Evolutionary conservation across 2,888 invertebrate genomes (phyloP).

Genomic region (Drosophila formosana): DNA sequence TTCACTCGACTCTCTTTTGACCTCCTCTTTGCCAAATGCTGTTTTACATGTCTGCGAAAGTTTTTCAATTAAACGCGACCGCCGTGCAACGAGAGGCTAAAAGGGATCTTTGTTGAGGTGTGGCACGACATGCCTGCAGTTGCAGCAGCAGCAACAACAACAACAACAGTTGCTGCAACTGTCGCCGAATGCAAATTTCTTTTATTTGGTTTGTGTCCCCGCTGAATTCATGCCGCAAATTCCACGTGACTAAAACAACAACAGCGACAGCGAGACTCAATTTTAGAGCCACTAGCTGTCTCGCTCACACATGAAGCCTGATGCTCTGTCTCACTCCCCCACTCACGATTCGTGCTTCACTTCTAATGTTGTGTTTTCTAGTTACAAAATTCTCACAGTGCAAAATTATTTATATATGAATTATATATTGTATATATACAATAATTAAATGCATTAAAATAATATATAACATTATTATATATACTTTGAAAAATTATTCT

Average conservation of each 20-base stretch:
- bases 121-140: conserved; percentile 15
- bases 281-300: conserved; percentile 1
- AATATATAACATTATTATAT: too few species aligned
- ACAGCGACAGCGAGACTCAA: conserved; percentile 8
- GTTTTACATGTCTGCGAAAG: conserved; percentile 47
- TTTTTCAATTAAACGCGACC: conserved; percentile 60
- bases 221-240: conserved; percentile 6
- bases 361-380: too few species aligned
- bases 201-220: conserved; percentile 29
- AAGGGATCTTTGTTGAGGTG: conserved; percentile 12
- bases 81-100: not conserved
- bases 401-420: too few species aligned
- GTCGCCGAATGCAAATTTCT: conserved; percentile 1
- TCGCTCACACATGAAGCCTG: too few species aligned
- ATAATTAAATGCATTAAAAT: too few species aligned
- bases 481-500: too few species aligned
- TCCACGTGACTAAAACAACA: not conserved
- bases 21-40: conserved; percentile 8
- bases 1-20: not conserved
- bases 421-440: too few species aligned
- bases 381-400: too few species aligned
- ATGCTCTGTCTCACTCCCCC: too few species aligned
- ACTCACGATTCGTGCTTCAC: too few species aligned
- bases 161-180: conserved; percentile 23
- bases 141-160: conserved; percentile 13